phyloP scores from a whole-genome alignment of 2,797 vertebrate species.

The Pelochelys cantorii region DNA sequence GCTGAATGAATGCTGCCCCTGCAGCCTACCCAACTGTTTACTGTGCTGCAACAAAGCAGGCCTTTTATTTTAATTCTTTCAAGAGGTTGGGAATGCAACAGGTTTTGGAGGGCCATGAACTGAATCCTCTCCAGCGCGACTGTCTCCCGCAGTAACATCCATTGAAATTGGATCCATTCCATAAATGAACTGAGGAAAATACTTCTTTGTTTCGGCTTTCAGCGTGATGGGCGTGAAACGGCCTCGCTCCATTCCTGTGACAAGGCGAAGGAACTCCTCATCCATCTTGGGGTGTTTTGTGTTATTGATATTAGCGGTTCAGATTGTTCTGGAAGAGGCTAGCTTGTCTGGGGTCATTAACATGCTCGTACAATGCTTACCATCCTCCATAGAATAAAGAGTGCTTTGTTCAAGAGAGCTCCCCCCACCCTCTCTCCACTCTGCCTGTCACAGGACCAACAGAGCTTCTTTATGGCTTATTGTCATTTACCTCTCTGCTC shows the following conservation, averaged over 20 bases:
- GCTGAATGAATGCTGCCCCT: constrained; percentile 2
- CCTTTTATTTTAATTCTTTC: constrained; percentile 9
- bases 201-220: constrained; percentile 5
- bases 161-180: constrained; percentile 9
- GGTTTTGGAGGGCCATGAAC: background rate
- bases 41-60: background rate
- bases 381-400: background rate
- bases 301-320: background rate
- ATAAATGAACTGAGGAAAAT: constrained; percentile 37
- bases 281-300: background rate
- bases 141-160: background rate
- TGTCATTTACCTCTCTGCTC: background rate
- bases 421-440: background rate
- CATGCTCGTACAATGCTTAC: background rate
- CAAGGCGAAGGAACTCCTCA: background rate
- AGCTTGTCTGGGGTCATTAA: constrained; percentile 11
- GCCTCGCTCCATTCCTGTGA: background rate
- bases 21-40: background rate
- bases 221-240: background rate
- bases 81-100: constrained; percentile 12
- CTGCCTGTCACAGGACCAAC: background rate
- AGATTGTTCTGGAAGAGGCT: background rate
- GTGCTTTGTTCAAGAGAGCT: background rate
- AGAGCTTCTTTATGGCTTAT: background rate
- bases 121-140: background rate